A percentile compares a stretch with the other conserved stretches of the same genome.
Evolutionary conservation across 1,140 invertebrate species (phyloP).

Genomic region (Conus betulinus): DNA sequence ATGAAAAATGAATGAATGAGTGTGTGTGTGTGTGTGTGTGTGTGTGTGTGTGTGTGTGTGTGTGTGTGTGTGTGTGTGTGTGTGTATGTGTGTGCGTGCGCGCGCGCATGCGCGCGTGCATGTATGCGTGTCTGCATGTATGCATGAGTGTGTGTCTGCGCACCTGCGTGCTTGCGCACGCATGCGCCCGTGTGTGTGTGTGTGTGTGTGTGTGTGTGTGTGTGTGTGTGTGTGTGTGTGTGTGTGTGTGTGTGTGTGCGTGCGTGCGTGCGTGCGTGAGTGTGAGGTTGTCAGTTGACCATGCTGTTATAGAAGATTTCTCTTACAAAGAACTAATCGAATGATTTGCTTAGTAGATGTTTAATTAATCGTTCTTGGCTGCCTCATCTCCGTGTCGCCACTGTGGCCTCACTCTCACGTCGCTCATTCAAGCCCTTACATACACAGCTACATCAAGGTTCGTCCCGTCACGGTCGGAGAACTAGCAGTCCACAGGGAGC

Average conservation of each 20-base stretch:
- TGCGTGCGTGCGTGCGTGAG: not conserved
- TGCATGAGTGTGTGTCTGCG: not conserved
- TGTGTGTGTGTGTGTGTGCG: constrained; percentile 1
- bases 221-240: not conserved
- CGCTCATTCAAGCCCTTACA: too few species aligned
- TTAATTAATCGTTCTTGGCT: not conserved
- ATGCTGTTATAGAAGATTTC: not conserved
- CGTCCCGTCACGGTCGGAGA: too few species aligned
- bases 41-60: not conserved
- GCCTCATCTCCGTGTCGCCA: too few species aligned
- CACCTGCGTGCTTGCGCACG: not conserved
- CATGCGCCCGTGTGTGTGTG: not conserved
- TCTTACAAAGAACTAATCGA: not conserved
- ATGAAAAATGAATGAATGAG: too few species aligned
- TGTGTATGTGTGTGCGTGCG: not conserved
- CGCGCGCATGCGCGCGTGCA: not conserved
- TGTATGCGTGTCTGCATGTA: not conserved
- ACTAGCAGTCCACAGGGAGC: too few species aligned
- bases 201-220: not conserved
- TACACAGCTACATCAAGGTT: too few species aligned
- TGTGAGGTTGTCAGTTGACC: not conserved
- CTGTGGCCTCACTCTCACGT: too few species aligned
- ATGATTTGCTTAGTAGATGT: not conserved
- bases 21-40: not conserved
- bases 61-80: constrained; percentile 9